Conservation (phyloP, 2,888 invertebrate species). For the Orchestes rusci region DNA sequence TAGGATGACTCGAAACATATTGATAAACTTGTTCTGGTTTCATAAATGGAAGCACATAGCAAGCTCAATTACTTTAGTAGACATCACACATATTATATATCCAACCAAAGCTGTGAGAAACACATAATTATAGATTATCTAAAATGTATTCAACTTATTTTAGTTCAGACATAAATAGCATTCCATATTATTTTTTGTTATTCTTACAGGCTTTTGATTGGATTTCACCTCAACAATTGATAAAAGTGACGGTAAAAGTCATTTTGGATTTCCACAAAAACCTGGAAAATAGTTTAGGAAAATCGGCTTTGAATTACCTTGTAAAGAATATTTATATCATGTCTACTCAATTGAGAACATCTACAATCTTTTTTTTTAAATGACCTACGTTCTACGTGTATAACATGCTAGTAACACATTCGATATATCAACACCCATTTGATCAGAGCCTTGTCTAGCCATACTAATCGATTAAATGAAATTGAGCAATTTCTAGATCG, state of each 20-base stretch:
- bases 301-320: too few relatives aligned
- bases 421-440: slow-evolving; percentile 16
- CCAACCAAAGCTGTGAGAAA: slow-evolving; percentile 37
- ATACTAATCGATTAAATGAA: slow-evolving; percentile 6
- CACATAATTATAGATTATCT: slow-evolving; percentile 30
- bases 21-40: too few relatives aligned
- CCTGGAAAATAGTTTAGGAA: too few relatives aligned
- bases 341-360: too few relatives aligned
- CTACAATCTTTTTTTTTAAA: slow-evolving; percentile 6
- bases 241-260: too few relatives aligned
- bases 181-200: too few relatives aligned
- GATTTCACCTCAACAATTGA: too few relatives aligned
- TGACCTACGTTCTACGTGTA: slow-evolving; percentile 7
- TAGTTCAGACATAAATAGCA: too few relatives aligned
- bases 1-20: too few relatives aligned
- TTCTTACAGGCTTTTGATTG: too few relatives aligned
- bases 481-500: slow-evolving; percentile 12
- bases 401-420: slow-evolving; percentile 19
- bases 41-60: slow-evolving; percentile 44
- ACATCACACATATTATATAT: slow-evolving; percentile 37
- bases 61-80: slow-evolving; percentile 34
- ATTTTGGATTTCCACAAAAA: too few relatives aligned
- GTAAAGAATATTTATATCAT: too few relatives aligned
- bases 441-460: slow-evolving; percentile 2
- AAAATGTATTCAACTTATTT: slow-evolving; percentile 21